These are phyloP conservation scores for Meta bourneti DNA, from an alignment of 2,888 invertebrate species.

Conservation along the genomic window DNA sequence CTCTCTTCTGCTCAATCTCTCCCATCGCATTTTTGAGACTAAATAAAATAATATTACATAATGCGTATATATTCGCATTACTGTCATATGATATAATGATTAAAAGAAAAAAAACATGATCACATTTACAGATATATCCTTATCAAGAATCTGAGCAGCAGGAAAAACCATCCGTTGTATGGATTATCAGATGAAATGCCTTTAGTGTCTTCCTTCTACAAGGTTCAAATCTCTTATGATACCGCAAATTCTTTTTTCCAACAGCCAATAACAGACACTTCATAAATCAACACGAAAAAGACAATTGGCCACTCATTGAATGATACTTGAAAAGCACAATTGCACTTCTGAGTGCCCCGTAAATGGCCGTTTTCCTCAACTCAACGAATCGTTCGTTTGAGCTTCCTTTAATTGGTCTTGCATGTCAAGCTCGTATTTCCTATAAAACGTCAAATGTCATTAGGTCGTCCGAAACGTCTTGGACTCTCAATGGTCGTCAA, in stretches of 20 bases:
- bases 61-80: too few relatives aligned
- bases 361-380: conserved; percentile 57
- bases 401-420: conserved; percentile 71
- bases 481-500: background rate
- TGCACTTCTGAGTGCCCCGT: conserved; percentile 30
- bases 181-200: background rate
- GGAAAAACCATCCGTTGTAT: background rate
- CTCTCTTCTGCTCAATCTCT: too few relatives aligned
- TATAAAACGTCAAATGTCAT: conserved; percentile 65
- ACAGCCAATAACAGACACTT: conserved; percentile 48
- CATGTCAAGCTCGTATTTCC: conserved; percentile 74
- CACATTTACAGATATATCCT: too few relatives aligned
- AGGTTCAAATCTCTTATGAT: conserved; percentile 6
- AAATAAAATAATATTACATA: too few relatives aligned
- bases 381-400: conserved; percentile 24
- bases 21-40: too few relatives aligned
- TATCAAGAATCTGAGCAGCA: too few relatives aligned
- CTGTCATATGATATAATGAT: too few relatives aligned
- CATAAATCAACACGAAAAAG: conserved; percentile 61
- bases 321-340: conserved; percentile 42
- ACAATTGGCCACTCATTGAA: conserved; percentile 58
- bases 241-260: conserved; percentile 14
- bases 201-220: conserved; percentile 21
- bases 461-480: conserved; percentile 34
- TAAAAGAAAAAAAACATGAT: too few relatives aligned